A percentile compares a stretch with the other conserved stretches of the same genome.
Evolutionary conservation across 1,140 invertebrate species (phyloP).

Genomic region (Bacillus rossius): DNA sequence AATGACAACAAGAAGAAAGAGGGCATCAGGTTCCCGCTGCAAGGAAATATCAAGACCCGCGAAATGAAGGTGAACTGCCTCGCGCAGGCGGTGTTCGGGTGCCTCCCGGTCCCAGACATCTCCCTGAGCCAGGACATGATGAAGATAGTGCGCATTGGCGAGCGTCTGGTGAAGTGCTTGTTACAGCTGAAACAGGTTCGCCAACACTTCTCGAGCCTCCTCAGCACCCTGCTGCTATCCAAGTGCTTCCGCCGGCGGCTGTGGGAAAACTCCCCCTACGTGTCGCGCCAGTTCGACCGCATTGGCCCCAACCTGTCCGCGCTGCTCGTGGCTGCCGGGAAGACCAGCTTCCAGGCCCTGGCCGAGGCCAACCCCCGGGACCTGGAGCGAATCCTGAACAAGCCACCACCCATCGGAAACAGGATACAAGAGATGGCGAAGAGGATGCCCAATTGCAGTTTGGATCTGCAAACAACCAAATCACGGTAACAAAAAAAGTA

Average conservation of each 20-base stretch:
- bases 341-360: conserved; percentile 59
- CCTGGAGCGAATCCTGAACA: conserved; percentile 53
- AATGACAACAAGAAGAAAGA: conserved; percentile 51
- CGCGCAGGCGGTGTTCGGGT: conserved; percentile 67
- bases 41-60: conserved; percentile 53
- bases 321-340: conserved; percentile 58
- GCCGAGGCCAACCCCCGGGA: conserved; percentile 61
- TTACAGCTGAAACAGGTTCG: neutral
- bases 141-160: conserved; percentile 60
- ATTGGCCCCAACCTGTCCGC: conserved; percentile 60
- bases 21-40: conserved; percentile 53
- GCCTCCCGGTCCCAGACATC: conserved; percentile 58
- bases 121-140: conserved; percentile 61
- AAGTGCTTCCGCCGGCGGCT: conserved; percentile 61
- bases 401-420: conserved; percentile 34
- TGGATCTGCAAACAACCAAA: conserved; percentile 15
- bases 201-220: conserved; percentile 29
- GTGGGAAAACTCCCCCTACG: conserved; percentile 68
- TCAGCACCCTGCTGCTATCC: conserved; percentile 52
- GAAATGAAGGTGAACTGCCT: conserved; percentile 63
- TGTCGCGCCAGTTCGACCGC: conserved; percentile 62
- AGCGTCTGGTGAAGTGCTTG: conserved; percentile 61
- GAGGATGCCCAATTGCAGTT: conserved; percentile 27
- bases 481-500: neutral
- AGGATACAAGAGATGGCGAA: conserved; percentile 25